Conservation (phyloP, 1,140 invertebrate species). For the Idris sp. region DNA sequence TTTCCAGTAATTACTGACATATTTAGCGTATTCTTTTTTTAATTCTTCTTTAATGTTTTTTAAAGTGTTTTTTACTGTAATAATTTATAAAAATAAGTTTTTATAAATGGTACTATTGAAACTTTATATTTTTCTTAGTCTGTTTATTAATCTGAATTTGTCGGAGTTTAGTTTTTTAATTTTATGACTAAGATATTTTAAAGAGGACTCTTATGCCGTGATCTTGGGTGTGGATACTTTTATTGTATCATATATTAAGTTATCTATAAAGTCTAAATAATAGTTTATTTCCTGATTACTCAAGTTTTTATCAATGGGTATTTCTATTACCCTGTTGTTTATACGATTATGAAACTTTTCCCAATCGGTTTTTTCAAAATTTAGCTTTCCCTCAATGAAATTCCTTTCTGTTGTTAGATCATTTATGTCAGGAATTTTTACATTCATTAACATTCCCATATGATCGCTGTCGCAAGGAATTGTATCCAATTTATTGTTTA, state of each 20-base stretch:
- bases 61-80: conserved; percentile 6
- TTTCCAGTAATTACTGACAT: conserved; percentile 17
- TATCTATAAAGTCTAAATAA: neutral
- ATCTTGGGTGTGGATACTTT: conserved; percentile 10
- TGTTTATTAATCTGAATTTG: no score
- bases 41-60: neutral
- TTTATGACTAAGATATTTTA: no score
- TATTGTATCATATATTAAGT: conserved; percentile 2
- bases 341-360: conserved; percentile 5
- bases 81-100: no score
- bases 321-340: neutral
- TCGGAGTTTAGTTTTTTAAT: no score
- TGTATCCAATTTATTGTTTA: neutral
- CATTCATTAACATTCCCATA: no score
- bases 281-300: conserved; percentile 2
- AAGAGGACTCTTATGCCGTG: no score
- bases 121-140: no score
- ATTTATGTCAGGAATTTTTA: no score
- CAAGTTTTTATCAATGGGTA: conserved; percentile 5
- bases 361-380: conserved; percentile 13
- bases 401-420: no score
- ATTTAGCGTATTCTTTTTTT: conserved; percentile 3
- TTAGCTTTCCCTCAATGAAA: no score
- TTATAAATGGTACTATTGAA: no score
- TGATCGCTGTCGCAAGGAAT: conserved; percentile 1